phyloP scores from a whole-genome alignment of 2,797 vertebrate species.

The Tokudaia muenninki region DNA sequence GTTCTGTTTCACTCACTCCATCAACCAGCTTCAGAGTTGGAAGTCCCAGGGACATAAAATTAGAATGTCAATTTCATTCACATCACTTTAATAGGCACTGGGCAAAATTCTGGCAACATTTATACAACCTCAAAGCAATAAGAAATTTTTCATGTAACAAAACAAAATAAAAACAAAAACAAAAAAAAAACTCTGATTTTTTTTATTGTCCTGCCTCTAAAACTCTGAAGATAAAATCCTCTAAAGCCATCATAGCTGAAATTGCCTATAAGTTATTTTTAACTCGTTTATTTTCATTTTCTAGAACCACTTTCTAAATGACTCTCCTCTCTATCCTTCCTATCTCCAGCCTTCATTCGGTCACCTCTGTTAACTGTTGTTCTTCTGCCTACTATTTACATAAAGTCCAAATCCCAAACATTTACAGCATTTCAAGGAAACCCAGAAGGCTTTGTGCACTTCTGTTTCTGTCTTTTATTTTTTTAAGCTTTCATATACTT shows the following conservation, averaged over 20 bases:
- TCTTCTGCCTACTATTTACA: not conserved
- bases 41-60: not conserved
- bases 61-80: not conserved
- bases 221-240: not conserved
- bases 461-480: not conserved
- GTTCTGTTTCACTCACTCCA: not conserved
- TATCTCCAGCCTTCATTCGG: not conserved
- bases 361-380: not conserved
- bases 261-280: not conserved
- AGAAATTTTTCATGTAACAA: not conserved
- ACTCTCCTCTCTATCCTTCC: not conserved
- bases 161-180: not conserved
- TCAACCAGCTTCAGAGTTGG: no score
- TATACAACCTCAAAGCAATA: not conserved
- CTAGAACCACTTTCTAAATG: not conserved
- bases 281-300: constrained; percentile 31
- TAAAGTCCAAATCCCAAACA: constrained; percentile 46
- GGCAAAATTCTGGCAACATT: not conserved
- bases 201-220: not conserved
- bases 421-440: constrained; percentile 7
- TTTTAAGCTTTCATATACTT: constrained; percentile 78
- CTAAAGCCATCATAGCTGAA: not conserved
- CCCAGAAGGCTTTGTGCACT: constrained; percentile 21
- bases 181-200: not conserved
- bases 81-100: not conserved